These are phyloP conservation scores for Scelioninae gen. 1 DNA, from an alignment of 2,888 invertebrate genomes.

Conservation along the genomic window DNA sequence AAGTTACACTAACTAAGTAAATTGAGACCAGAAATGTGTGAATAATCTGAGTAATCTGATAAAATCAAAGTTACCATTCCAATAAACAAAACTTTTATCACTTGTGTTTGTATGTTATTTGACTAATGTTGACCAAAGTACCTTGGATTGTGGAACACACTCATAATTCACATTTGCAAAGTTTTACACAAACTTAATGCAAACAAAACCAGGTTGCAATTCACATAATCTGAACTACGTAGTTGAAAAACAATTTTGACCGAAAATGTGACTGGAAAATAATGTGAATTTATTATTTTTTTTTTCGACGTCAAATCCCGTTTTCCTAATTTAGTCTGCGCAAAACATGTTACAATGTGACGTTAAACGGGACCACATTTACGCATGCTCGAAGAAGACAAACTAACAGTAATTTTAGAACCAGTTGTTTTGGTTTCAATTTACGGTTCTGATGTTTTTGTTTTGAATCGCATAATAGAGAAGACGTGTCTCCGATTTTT, in stretches of 20 bases:
- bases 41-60: too few species aligned
- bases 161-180: conserved; percentile 8
- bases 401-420: conserved; percentile 49
- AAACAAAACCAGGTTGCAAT: conserved; percentile 28
- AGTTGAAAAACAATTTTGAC: neutral
- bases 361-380: conserved; percentile 38
- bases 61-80: neutral
- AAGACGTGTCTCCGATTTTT: conserved; percentile 24
- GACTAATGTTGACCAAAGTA: neutral
- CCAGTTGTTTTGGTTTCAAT: conserved; percentile 52
- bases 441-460: conserved; percentile 38
- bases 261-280: neutral
- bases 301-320: conserved; percentile 2
- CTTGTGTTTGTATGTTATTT: neutral
- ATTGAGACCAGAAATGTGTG: neutral
- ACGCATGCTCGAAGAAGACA: conserved; percentile 36
- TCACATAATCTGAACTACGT: too few species aligned
- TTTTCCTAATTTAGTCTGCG: conserved; percentile 39
- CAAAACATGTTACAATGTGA: conserved; percentile 25
- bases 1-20: too few species aligned
- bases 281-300: conserved; percentile 6
- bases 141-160: neutral
- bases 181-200: conserved; percentile 2
- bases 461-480: conserved; percentile 20
- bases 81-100: neutral